Evolutionary conservation across 2,797 vertebrate genomes (phyloP).

Genomic region (Coregonus suidteri): DNA sequence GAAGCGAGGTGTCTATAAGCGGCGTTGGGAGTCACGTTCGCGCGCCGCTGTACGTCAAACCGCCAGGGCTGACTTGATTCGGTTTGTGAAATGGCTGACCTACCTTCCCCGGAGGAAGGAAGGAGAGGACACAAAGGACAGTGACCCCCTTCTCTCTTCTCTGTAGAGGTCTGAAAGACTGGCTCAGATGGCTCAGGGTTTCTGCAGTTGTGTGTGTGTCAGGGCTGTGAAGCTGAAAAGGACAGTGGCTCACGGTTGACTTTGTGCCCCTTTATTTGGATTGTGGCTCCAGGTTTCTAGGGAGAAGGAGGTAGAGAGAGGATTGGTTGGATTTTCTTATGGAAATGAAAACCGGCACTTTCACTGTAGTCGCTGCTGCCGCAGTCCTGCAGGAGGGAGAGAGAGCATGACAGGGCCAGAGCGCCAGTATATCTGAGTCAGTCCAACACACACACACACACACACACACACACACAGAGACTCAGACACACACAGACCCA

Average conservation of each 20-base stretch:
- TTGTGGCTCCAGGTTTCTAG: conserved; percentile 13
- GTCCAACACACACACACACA: background rate
- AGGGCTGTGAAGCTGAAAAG: background rate
- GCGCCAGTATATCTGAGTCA: background rate
- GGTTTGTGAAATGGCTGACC: conserved; percentile 10
- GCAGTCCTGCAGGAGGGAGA: conserved; percentile 9
- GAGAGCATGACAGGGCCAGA: background rate
- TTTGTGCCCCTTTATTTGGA: conserved; percentile 21
- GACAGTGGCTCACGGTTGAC: conserved; percentile 6
- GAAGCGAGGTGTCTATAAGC: too few relatives aligned
- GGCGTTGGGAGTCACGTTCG: too few relatives aligned
- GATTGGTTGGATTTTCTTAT: conserved; percentile 33
- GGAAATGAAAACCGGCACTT: conserved; percentile 5
- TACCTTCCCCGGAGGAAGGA: too few relatives aligned
- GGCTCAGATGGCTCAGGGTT: too few relatives aligned
- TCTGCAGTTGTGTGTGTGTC: too few relatives aligned
- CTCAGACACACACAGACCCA: background rate
- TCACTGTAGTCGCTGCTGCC: conserved; percentile 14
- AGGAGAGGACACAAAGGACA: too few relatives aligned
- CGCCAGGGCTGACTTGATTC: conserved; percentile 47
- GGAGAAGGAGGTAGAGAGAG: conserved; percentile 28
- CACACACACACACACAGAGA: background rate
- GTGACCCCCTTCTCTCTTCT: too few relatives aligned
- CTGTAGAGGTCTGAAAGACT: too few relatives aligned
- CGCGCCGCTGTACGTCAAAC: too few relatives aligned